Evolutionary conservation across 2,797 vertebrate species (phyloP), one percentile per base, ranked within the genome.

Genomic region (Myripristis jacobus): DNA sequence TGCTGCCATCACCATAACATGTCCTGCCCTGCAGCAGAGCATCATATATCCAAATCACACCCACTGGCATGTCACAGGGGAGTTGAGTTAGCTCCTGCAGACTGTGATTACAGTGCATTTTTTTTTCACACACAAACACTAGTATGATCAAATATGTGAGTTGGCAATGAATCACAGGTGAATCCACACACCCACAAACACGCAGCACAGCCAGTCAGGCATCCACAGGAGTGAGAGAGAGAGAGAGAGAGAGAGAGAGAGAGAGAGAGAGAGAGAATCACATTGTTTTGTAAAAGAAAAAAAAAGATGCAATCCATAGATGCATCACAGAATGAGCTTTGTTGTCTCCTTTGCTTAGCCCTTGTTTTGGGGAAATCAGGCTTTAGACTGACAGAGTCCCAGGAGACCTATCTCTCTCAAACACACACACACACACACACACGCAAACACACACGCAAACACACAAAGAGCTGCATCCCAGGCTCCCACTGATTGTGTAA

Each of bases 141-240:
- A 43, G 15, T 36, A n/a, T 10, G 10, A 46, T 34, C 16, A 16
- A 15, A n/a, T 48, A 16, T 3, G 12, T 41, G 36, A 47, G 54
- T 24, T 47, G 44, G 44, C 44, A n/a, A 41, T 47, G 44, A 69
- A 19, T 60, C 64, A 57, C 75, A 84, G 75, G 80, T 81, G 77
- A 11, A 69, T 0, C 9, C 75, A 58, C 66, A 36, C 48, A 70
- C 59, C 71, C 62, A 72, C 76, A 73, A 34, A 48, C 36, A 71
- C 38, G 71, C 70, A 73, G 34, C 41, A 41, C 38, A 36, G 7
- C 22, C 52, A 36, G 7, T 25, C 52, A 18, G 38, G 8, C 13
- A 1, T 18, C 19, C 52, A 41, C 71, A 66, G 67, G 74, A 41
- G 31, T 64, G 22, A 1, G 74, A 41, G 31, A 60, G 22, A n/a